A percentile compares a stretch with the other conserved stretches of the same genome.
Conservation (phyloP, 2,113 vertebrate species). For the Mustela nigripes region DNA sequence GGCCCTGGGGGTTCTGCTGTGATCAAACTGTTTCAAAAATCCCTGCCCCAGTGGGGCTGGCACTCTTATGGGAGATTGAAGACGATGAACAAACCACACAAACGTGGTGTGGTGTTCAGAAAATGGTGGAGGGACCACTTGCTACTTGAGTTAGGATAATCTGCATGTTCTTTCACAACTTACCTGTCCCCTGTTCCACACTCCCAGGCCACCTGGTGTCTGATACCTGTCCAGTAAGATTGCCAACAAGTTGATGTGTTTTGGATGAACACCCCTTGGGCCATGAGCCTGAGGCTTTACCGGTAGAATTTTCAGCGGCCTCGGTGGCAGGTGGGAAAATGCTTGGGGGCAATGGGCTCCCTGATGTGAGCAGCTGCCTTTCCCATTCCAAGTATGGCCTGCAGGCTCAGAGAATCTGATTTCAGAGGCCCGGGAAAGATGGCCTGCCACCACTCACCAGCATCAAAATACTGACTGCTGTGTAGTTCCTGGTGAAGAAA, state of each 20-base stretch:
- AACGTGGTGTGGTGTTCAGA: not conserved
- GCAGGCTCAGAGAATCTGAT: too few species aligned
- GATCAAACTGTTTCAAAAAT: not conserved
- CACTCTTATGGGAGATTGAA: not conserved
- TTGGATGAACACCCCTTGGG: not conserved
- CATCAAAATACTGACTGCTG: not conserved
- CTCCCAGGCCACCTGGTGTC: not conserved
- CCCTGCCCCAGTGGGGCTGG: not conserved
- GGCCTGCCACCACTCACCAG: accelerated
- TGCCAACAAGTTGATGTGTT: not conserved
- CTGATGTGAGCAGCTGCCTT: not conserved
- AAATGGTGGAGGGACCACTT: not conserved
- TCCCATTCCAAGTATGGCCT: not conserved
- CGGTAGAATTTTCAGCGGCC: accelerated
- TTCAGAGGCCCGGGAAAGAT: not conserved
- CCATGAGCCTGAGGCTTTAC: not conserved
- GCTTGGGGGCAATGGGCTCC: not conserved
- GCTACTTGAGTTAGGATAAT: not conserved
- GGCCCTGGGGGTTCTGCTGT: not conserved
- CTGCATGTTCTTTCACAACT: not conserved
- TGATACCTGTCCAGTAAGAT: too few species aligned
- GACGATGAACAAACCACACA: not conserved
- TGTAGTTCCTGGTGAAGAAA: not conserved
- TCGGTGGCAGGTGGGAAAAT: not conserved
- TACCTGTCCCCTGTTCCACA: not conserved